Evolutionary conservation across 2,797 vertebrate genomes (phyloP).

Genomic region (Trematomus bernacchii): DNA sequence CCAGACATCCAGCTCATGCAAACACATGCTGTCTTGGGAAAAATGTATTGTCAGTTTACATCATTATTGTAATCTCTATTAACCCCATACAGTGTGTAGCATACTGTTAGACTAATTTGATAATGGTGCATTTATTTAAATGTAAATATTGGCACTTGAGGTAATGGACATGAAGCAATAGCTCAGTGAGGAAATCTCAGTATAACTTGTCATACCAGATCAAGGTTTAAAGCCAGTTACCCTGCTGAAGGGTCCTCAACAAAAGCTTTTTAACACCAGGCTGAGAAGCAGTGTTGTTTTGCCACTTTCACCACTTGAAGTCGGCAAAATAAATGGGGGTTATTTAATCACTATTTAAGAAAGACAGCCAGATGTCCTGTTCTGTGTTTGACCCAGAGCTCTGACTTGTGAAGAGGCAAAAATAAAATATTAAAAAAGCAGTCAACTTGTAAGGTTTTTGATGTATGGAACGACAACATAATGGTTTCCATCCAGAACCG

Average conservation of each 20-base stretch:
- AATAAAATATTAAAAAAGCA: no score
- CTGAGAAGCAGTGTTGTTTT: not conserved
- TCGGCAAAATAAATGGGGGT: no score
- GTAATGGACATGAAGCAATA: slow-evolving; percentile 3
- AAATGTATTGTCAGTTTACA: slow-evolving; percentile 31
- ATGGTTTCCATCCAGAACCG: not conserved
- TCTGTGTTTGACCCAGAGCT: no score
- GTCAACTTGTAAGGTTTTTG: no score
- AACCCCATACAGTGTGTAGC: slow-evolving; percentile 11
- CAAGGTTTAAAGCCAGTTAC: not conserved
- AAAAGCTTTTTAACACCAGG: no score
- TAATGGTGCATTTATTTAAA: slow-evolving; percentile 54
- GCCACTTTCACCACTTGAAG: not conserved
- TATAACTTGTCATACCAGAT: not conserved
- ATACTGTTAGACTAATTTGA: slow-evolving; percentile 55
- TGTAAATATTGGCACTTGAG: slow-evolving; percentile 42
- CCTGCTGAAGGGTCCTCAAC: slow-evolving; percentile 6
- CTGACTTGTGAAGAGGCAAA: no score
- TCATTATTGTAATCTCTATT: slow-evolving; percentile 41
- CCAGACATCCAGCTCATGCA: slow-evolving; percentile 17
- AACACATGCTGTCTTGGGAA: slow-evolving; percentile 14
- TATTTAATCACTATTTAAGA: no score
- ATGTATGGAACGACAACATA: not conserved
- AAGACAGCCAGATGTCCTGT: no score
- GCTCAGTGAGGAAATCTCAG: not conserved